These are phyloP conservation scores for Athalia cordata DNA, from an alignment of 2,888 invertebrate genomes.

Conservation along the genomic window DNA sequence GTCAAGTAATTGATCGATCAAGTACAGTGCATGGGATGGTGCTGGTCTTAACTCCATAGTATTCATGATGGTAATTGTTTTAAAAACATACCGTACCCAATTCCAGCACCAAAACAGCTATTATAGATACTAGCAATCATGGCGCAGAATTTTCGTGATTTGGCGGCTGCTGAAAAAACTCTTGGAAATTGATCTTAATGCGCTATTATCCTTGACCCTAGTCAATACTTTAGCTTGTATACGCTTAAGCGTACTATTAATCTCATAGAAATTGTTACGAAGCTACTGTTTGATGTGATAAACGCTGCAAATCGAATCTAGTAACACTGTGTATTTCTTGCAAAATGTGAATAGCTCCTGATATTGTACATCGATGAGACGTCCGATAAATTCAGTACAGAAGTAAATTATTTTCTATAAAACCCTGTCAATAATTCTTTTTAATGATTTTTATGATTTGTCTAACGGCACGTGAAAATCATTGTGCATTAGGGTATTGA, in stretches of 20 bases:
- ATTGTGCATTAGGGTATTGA: not conserved
- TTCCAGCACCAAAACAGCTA: conserved; percentile 6
- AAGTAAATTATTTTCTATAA: not conserved
- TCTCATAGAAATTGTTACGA: conserved; percentile 37
- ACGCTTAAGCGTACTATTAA: not conserved
- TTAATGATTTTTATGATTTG: not conserved
- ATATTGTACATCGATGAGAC: too few relatives aligned
- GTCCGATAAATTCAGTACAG: not conserved
- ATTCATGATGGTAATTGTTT: not conserved
- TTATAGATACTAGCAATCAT: conserved; percentile 1
- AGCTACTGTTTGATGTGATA: conserved; percentile 44
- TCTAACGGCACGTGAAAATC: not conserved
- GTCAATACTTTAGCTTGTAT: conserved; percentile 39
- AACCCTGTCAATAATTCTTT: not conserved
- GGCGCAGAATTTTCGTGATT: not conserved
- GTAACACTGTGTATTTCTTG: conserved; percentile 2
- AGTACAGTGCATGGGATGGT: not conserved
- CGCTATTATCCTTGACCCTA: conserved; percentile 26
- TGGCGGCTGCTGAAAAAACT: not conserved
- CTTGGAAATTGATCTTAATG: not conserved
- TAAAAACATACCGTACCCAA: conserved; percentile 4
- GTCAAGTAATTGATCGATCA: not conserved
- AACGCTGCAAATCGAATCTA: conserved; percentile 32
- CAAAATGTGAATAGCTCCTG: too few relatives aligned
- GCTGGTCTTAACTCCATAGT: not conserved